Evolutionary conservation across 1,140 invertebrate species (phyloP).

Genomic region (Bombus turneri): DNA sequence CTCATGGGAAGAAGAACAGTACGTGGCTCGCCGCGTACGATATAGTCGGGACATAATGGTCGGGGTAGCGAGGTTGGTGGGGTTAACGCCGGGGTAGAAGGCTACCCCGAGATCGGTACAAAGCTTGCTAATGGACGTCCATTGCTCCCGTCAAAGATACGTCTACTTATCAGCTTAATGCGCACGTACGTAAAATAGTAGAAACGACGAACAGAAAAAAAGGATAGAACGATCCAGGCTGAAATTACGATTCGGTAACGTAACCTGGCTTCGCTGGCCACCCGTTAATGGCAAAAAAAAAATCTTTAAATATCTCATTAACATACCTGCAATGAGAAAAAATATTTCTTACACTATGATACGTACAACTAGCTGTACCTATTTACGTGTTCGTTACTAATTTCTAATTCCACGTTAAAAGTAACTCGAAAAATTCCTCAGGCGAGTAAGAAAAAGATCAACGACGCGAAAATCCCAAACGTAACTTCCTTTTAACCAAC

Average conservation of each 20-base stretch:
- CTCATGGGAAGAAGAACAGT: slow-evolving; percentile 65
- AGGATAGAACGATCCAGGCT: not conserved
- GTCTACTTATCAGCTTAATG: slow-evolving; percentile 71
- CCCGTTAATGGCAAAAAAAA: too few relatives aligned
- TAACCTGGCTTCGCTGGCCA: not conserved
- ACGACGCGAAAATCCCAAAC: not conserved
- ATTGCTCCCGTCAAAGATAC: slow-evolving; percentile 70
- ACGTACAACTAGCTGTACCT: too few relatives aligned
- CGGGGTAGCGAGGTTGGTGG: slow-evolving; percentile 35
- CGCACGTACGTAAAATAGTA: slow-evolving; percentile 62
- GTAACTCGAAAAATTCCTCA: too few relatives aligned
- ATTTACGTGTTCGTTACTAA: too few relatives aligned
- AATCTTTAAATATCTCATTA: too few relatives aligned
- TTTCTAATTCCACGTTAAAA: too few relatives aligned
- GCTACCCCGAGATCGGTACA: slow-evolving; percentile 56
- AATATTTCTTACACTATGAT: too few relatives aligned
- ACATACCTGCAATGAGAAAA: too few relatives aligned
- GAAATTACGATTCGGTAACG: not conserved
- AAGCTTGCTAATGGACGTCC: slow-evolving; percentile 69
- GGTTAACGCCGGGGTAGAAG: slow-evolving; percentile 43
- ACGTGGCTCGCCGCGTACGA: slow-evolving; percentile 64
- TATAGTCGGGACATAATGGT: slow-evolving; percentile 67
- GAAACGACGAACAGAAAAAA: slow-evolving; percentile 27
- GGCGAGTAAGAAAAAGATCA: too few relatives aligned
- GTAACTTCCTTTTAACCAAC: not conserved